Conservation (phyloP, 2,888 invertebrate genomes). For the Plebejus anna region DNA sequence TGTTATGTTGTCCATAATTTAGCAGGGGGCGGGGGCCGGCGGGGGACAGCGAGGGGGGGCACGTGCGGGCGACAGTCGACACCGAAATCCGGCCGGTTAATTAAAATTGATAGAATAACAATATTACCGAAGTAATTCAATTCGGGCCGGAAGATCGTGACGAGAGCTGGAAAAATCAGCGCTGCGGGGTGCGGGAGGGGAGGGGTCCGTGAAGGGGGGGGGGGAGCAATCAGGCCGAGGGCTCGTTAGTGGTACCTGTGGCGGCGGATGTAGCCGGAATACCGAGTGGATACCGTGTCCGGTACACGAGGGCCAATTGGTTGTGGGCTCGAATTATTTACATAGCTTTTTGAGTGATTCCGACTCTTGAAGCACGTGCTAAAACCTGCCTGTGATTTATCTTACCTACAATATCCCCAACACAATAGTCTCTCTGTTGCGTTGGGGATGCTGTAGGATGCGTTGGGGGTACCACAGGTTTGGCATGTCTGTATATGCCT, state of each 20-base stretch:
- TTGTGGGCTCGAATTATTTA: background rate
- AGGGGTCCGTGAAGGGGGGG: background rate
- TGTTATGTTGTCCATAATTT: constrained; percentile 26
- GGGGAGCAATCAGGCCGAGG: background rate
- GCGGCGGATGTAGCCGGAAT: background rate
- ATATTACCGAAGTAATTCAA: constrained; percentile 18
- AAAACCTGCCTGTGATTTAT: background rate
- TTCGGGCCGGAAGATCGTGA: background rate
- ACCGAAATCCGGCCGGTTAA: constrained; percentile 39
- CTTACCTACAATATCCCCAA: no score
- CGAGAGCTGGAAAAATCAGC: background rate
- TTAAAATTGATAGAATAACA: constrained; percentile 41
- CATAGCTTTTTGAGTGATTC: constrained; percentile 2
- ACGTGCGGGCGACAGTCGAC: constrained; percentile 23
- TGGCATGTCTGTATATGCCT: no score
- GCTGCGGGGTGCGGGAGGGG: background rate
- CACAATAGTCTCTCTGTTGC: no score
- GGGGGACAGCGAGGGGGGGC: background rate
- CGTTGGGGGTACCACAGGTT: no score
- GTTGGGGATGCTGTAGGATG: no score
- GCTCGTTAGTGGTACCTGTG: constrained; percentile 14
- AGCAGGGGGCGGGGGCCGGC: background rate
- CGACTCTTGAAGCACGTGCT: background rate
- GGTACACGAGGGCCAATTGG: background rate
- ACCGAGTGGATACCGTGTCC: background rate